Evolutionary conservation across 2,797 vertebrate genomes (phyloP), one percentile per base, ranked within the genome.

Genomic region (Hybognathus amarus): DNA sequence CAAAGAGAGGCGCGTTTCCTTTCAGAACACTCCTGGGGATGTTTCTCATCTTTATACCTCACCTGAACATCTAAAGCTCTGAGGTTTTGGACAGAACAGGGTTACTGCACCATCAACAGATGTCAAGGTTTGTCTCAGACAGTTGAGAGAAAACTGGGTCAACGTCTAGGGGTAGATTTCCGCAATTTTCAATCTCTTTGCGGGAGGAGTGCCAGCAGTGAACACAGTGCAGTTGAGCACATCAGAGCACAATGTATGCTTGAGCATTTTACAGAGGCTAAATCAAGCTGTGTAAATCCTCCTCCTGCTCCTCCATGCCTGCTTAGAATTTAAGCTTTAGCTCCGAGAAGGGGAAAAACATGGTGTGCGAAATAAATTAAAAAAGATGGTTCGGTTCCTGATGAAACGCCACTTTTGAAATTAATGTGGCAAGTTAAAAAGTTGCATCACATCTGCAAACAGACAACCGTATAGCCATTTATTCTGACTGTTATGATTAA

Each of bases 101-200:
- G 83, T 85, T 80, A 85, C 85, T 83, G 83, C 74, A 88, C 85
- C 80, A 86, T 87, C 79, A 81, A 81, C 63, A 84, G 83, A 88
- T 84, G 78, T 86, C 85, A 88, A 88, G 89, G 69, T 82, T 87
- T 86, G 66, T 85, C 83, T 86, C 45, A 87, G 79, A 85, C 67
- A 75, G 79, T 52, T 45, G 64, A 82, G 63, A 68, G 76, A 83
- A 87, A 89, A 89, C 77, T 85, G 87, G 88, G 87, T 89, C 83
- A 89, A 89, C 77, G 80, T 83, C 87, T 85, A 85, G 80, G 84
- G 87, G 83, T 79, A 84, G 73, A 81, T 86, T 87, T 82, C 64
- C 54, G 38, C 68, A 86, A 77, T 82, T 75, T 83, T 86, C 87
- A 77, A 85, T 85, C 76, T 77, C 76, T 75, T 67, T 52, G 82